phyloP scores from a whole-genome alignment of 1,140 invertebrate species.

The Bombus waltoni region DNA sequence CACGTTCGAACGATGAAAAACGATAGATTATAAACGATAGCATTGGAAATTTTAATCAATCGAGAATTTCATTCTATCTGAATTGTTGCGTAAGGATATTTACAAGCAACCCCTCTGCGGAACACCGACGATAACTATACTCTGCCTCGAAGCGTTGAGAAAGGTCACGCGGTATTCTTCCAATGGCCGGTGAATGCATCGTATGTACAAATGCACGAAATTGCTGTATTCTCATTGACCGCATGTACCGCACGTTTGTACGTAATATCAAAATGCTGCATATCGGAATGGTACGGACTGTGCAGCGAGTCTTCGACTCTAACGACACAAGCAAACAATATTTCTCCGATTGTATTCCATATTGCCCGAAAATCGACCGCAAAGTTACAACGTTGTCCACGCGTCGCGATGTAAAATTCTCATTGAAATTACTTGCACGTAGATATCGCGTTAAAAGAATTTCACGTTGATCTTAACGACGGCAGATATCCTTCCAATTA shows the following conservation, averaged over 20 bases:
- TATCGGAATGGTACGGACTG: not conserved
- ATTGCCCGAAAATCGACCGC: not conserved
- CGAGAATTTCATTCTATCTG: not conserved
- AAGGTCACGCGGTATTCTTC: constrained; percentile 35
- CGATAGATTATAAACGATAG: not conserved
- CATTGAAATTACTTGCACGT: not conserved
- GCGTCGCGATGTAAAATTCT: too few relatives aligned
- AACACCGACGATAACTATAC: constrained; percentile 1
- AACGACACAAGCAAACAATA: not conserved
- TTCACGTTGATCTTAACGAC: too few relatives aligned
- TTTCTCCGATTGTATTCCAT: not conserved
- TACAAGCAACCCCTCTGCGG: not conserved
- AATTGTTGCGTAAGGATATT: not conserved
- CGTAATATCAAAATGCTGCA: not conserved
- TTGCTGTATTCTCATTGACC: constrained; percentile 6
- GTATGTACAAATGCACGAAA: constrained; percentile 2
- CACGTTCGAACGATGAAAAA: too few relatives aligned
- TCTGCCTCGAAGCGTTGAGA: constrained; percentile 15
- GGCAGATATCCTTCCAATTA: too few relatives aligned
- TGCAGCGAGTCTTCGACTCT: not conserved
- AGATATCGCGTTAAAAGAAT: too few relatives aligned
- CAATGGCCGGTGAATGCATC: constrained; percentile 19
- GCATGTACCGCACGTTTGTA: not conserved
- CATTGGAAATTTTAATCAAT: not conserved
- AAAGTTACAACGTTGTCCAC: not conserved